Evolutionary conservation across 2,797 vertebrate species (phyloP).

Genomic region (Rhynchonycteris naso): DNA sequence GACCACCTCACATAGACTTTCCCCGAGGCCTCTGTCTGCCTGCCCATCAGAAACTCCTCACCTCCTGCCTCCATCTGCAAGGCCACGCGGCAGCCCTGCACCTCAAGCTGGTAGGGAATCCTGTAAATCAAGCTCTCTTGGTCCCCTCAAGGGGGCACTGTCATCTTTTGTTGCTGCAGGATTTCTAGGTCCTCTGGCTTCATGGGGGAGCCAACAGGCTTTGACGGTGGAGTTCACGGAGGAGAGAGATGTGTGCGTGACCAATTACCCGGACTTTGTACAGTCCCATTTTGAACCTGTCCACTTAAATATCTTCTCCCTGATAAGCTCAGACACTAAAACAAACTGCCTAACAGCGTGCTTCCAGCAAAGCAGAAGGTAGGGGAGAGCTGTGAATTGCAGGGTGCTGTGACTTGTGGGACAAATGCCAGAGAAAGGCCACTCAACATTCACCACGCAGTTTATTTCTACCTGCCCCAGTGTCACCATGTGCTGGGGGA

Average conservation of each 20-base stretch:
- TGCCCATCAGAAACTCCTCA: not conserved
- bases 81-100: not conserved
- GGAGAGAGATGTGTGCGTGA: not conserved
- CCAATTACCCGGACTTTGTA: not conserved
- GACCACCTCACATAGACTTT: not conserved
- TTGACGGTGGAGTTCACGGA: not conserved
- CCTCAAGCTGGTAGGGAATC: not conserved
- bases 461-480: not conserved
- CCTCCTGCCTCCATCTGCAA: not conserved
- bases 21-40: not conserved
- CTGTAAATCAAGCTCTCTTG: not conserved
- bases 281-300: not conserved
- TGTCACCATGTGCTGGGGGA: fast-evolving
- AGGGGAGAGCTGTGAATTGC: not conserved
- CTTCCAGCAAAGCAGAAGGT: conserved; percentile 41
- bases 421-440: not conserved
- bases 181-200: not conserved
- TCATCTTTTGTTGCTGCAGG: not conserved
- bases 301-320: not conserved
- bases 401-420: not conserved
- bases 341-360: not conserved
- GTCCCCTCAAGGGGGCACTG: not conserved
- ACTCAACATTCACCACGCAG: not conserved
- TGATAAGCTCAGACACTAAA: not conserved
- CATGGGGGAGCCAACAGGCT: not conserved